phyloP scores from a whole-genome alignment of 2,113 vertebrate genomes.

The Corythornis vintsioides region DNA sequence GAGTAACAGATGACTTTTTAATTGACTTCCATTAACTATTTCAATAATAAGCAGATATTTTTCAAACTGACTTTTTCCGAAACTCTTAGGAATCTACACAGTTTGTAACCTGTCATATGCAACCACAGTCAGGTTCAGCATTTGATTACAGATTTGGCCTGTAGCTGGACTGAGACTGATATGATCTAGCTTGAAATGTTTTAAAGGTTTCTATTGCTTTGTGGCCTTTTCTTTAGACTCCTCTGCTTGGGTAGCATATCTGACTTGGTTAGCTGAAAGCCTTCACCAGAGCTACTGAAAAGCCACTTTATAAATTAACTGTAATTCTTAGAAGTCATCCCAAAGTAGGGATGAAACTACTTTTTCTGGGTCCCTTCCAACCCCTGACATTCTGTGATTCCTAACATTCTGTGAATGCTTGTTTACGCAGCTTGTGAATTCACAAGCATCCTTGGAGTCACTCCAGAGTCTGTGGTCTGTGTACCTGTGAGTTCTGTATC shows the following conservation, averaged over 20 bases:
- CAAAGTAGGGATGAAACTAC: neutral
- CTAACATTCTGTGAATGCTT: neutral
- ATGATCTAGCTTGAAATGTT: neutral
- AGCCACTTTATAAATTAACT: neutral
- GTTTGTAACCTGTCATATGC: neutral
- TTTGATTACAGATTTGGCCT: neutral
- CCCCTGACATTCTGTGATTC: too few relatives aligned
- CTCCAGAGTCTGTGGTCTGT: neutral
- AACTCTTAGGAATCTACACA: neutral
- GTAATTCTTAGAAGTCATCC: neutral
- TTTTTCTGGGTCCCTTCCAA: neutral
- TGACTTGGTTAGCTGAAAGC: neutral
- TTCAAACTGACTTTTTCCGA: neutral
- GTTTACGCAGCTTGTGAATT: neutral
- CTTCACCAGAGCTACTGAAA: neutral
- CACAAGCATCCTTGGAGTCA: neutral
- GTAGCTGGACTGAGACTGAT: neutral
- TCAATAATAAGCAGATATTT: neutral
- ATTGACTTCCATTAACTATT: neutral
- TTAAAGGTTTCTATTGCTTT: neutral
- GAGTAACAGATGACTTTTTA: neutral
- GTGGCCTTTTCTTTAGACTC: neutral
- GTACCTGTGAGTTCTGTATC: neutral
- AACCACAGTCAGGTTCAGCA: neutral
- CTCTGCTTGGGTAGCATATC: neutral